Evolutionary conservation across 23 tunicate genomes (phyloP), one percentile per base, ranked within the genome.

Genomic region (Oikopleura albicans): DNA sequence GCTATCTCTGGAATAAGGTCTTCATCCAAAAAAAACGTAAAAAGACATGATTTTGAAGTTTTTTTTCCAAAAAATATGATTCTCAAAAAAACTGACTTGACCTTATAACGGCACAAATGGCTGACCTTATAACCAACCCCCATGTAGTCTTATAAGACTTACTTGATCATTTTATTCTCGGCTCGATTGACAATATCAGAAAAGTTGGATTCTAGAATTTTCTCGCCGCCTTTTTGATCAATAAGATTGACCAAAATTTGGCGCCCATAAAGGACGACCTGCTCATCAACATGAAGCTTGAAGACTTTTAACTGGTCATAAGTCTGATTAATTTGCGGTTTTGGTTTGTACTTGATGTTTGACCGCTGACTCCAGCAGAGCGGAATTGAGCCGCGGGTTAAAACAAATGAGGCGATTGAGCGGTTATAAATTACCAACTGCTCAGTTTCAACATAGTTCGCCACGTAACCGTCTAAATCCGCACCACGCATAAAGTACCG

Each of bases 371-470:
- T 86, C 99, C 99, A 95, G 0, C 87, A 36, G 83, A 95, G 66
- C 0, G 99, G 99, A 76, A 95, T 91, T 38, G 96, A 90, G 0
- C 99, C 99, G 59, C 99, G 84, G 0, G 99, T 95, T 66, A 88
- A 91, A 1, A 95, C 99, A 66, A 91, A 39, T 16, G 91, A 88
- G 66, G 96, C 89, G 39, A 88, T 83, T 41, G 87, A 83, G 22
- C 89, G 75, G 38, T 84, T 89, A 56, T 88, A 95, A 0, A 88
- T n/a, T 39, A 95, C 83, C 28, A 91, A 84, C 75, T 95, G 99
- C 57, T 95, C 99, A 0, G 99, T 95, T 66, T 95, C 99, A 40
- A 95, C 99, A 85, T 85, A 95, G 75, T 95, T 95, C 37, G 99
- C 99, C 37, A 88, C 92, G 56, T 95, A 85, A 31, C 99, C 99